Evolutionary conservation across 1,140 invertebrate genomes (phyloP), one percentile per base, ranked within the genome.

Genomic region (Spodoptera litura): DNA sequence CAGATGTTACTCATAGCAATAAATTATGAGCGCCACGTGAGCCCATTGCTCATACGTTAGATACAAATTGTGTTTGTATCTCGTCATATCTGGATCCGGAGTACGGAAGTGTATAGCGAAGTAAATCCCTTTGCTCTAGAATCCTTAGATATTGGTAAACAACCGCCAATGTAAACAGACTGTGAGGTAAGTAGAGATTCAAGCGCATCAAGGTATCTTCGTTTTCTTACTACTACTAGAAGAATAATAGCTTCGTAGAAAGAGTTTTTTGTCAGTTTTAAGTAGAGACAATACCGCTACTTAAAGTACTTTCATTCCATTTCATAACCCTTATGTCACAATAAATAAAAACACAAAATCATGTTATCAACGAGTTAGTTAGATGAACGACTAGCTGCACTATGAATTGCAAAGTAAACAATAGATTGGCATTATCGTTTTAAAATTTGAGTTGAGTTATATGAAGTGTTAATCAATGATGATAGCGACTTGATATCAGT

Each of bases 91-190:
- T 35, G 35, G 73, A 62, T 52, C 44, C 73, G 73, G 38, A 38
- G 73, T 49, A 75, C 73, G 52, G 70, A 58, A 56, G 55, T 5
- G 49, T 53, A 74, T 68, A 68, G 11, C 38, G 35, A 49, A 71
- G 38, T 58, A 72, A 72, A 80, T 59, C 62, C 74, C 56, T 44
- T 44, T 35, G 66, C 25, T 25, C 25, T 64, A 72, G 56, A 68
- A 74, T 25, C 20, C 53, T 38, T 66, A 77, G 51, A 80, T 80
- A 66, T 72, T 61, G 66, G 66, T 78, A 71, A 62, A 78, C 55
- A 72, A 38, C 44, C 77, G 56, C 68, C 59, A 78, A 78, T 71
- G 66, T 72, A 78, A 71, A 62, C 76, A 55, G 35, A 20, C 38
- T 62, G 66, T 25, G 25, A n/a, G 55, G 61, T 64, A 64, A 35